Base-by-base conservation (phyloP, 2,888 invertebrate genomes). In the Scaeva pyrastri region DNA sequence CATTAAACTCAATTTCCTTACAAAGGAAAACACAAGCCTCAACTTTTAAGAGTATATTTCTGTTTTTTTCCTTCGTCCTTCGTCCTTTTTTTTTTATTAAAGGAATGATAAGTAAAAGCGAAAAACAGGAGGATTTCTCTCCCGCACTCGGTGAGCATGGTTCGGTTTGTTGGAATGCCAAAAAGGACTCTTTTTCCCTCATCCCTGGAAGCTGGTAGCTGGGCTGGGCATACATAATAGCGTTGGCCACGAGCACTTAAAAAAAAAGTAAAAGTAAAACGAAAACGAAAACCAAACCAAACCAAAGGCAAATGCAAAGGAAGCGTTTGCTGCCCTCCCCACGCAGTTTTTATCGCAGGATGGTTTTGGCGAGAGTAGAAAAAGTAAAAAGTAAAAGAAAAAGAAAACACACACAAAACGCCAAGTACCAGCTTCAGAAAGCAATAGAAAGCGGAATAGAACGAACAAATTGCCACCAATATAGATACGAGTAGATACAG, bases 1-100 rank as follows among this genome's bases (percentile, higher is more conserved):
- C 74, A 80, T 84, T 80, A 74, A 84, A 84, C 71, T 70, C 71
- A 79, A 84, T 74, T 80, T 84, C 64, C 50, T 56, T 50, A 26
- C 64, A 75, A 75, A 66, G 71, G 52, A 75, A 74, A 72, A 45
- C 56, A 71, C 70, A 71, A 70, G 52, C 80, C 75, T 66, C 70
- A 71, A 75, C 43, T 84, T 84, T 79, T 74, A 56, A 62, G 31
- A 48, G 66, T 66, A 45, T 12, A 2, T 43, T 56, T 43, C 3
- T 21, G 21, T 66, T 2, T 36, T 26, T 26, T 1, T 52, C 21
- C 26, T 52, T 41, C 26, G 1, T 23, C n/a, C n/a, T n/a, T n/a
- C n/a, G 8, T 52, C 2, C n/a, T 39, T 55, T 16, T 39, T 48
- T 64, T 81, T 81, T 71, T 45, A 56, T 52, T 66, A 83, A 74